A percentile compares a stretch with the other conserved stretches of the same genome.
phyloP scores from a whole-genome alignment of 2,888 invertebrate species.

The Heterodera filipjevi region DNA sequence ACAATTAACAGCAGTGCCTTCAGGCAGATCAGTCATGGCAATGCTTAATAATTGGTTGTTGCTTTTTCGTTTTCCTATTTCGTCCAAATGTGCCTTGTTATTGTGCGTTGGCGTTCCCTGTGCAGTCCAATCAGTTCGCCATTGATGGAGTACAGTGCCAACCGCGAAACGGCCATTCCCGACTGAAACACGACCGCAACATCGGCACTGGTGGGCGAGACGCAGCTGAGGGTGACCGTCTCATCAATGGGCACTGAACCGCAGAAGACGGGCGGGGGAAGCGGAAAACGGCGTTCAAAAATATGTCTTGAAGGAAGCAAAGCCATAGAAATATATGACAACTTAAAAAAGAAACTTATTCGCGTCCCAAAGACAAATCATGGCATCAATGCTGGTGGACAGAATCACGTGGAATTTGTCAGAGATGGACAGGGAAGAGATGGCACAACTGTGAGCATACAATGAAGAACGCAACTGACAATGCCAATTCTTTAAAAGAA shows the following conservation, averaged over 20 bases:
- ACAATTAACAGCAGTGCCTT: constrained; percentile 82
- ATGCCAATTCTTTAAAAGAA: constrained; percentile 44
- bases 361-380: constrained; percentile 83
- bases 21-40: constrained; percentile 80
- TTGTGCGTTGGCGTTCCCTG: constrained; percentile 71
- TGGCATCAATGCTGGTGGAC: constrained; percentile 76
- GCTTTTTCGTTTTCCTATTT: background rate
- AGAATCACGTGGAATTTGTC: constrained; percentile 79
- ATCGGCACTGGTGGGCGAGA: constrained; percentile 48
- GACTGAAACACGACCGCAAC: constrained; percentile 48
- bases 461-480: constrained; percentile 64
- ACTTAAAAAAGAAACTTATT: constrained; percentile 70
- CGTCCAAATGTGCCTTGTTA: constrained; percentile 70
- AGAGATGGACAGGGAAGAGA: constrained; percentile 76
- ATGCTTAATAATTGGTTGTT: constrained; percentile 68
- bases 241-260: constrained; percentile 26
- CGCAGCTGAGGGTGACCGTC: constrained; percentile 44
- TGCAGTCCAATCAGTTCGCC: constrained; percentile 69
- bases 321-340: background rate
- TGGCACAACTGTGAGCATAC: constrained; percentile 75
- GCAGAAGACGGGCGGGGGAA: constrained; percentile 18
- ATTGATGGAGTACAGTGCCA: constrained; percentile 79
- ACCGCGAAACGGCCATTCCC: constrained; percentile 64
- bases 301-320: constrained; percentile 34
- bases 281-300: constrained; percentile 43